A percentile compares a stretch with the other conserved stretches of the same genome.
Evolutionary conservation across 2,888 invertebrate genomes (phyloP).

Genomic region (Sicus ferrugineus): DNA sequence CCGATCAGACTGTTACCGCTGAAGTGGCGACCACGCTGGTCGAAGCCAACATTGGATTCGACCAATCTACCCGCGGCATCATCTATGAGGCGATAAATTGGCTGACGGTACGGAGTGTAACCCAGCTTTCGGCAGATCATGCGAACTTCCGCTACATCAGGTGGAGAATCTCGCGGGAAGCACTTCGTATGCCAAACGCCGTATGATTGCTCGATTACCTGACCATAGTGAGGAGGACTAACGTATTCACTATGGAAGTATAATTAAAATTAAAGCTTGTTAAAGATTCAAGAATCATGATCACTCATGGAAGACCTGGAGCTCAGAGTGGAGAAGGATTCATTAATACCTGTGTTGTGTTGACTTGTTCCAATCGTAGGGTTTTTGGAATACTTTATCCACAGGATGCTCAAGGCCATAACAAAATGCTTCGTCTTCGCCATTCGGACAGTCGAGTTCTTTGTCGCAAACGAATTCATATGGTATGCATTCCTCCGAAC

Average conservation of each 20-base stretch:
- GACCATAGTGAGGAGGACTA: constrained; percentile 67
- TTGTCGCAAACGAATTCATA: constrained; percentile 81
- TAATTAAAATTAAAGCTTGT: background rate
- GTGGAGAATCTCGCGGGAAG: constrained; percentile 68
- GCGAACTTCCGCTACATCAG: constrained; percentile 64
- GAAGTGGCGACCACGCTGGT: constrained; percentile 49
- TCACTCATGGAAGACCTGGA: no score
- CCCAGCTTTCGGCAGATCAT: constrained; percentile 72
- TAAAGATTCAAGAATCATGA: background rate
- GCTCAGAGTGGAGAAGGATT: no score
- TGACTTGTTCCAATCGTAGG: constrained; percentile 36
- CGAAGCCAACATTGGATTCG: constrained; percentile 49
- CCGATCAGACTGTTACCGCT: constrained; percentile 48
- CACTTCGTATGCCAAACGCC: constrained; percentile 80
- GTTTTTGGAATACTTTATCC: constrained; percentile 40
- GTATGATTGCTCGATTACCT: constrained; percentile 71
- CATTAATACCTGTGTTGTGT: background rate
- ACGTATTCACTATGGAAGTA: constrained; percentile 13
- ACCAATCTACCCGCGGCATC: constrained; percentile 52
- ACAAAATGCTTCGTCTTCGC: constrained; percentile 77
- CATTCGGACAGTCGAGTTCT: constrained; percentile 75
- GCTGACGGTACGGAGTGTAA: constrained; percentile 65
- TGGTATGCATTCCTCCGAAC: constrained; percentile 71
- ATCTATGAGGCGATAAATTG: constrained; percentile 59
- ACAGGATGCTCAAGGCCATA: constrained; percentile 65